Evolutionary conservation across 2,113 vertebrate species (phyloP), one percentile per base, ranked within the genome.

Genomic region (Pholis gunnellus): DNA sequence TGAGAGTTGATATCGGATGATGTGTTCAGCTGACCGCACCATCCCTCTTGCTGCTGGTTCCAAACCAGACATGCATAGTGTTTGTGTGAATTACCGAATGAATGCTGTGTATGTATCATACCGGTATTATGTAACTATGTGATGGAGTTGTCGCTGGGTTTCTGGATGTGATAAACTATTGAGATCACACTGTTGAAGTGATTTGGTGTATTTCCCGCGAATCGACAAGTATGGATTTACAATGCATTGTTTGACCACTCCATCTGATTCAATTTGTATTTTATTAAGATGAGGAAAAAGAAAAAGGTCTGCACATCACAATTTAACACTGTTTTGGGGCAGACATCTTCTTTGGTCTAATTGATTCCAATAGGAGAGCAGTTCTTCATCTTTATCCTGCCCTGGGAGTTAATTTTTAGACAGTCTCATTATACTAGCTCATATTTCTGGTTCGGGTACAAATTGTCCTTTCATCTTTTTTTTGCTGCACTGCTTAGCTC

Each of bases 341-440:
- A 81, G 72, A 79, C 80, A 80, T 85, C 76, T 68, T 85, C 82
- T 78, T 61, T 31, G 59, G 74, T 78, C 38, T 86, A 90, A 91
- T 86, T 90, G 84, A 89, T 86, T 83, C 56, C 72, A 84, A 46
- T 68, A 79, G 57, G 46, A 84, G 75, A 85, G 57, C 72, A 70
- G 63, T 85, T 86, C 38, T 87, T 89, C 88, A 87, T 92, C 50
- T 87, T 86, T 83, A 83, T 88, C 72, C 75, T 74, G 81, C 84
- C 87, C 75, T 83, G 72, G 69, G 88, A 89, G 83, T 86, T 84
- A 20, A 81, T 90, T 86, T 89, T 89, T 72, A 78, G 76, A 87
- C 79, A 86, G 79, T 85, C 85, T 89, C 79, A 91, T 91, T 91
- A 91, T 68, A 77, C 77, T n/a, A 18, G 75, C 76, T 90, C 79